Conservation (phyloP, 2,113 vertebrate genomes). For the Dicrurus megarhynchus region DNA sequence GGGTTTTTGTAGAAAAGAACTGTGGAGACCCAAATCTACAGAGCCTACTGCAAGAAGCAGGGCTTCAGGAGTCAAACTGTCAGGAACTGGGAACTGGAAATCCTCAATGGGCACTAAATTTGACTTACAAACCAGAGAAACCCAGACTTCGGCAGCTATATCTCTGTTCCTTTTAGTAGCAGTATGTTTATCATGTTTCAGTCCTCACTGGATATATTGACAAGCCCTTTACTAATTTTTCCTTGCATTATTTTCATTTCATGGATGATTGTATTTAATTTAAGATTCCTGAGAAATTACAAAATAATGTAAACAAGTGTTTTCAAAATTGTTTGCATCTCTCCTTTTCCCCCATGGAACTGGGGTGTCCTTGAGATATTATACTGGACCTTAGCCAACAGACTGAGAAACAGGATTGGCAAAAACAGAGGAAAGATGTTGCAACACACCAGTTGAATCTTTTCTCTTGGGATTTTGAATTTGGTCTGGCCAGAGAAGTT, state of each 20-base stretch:
- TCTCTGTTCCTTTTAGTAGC: not conserved
- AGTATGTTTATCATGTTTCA: not conserved
- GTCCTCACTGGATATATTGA: not conserved
- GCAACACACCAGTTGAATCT: not conserved
- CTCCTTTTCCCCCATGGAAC: not conserved
- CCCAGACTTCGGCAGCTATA: not conserved
- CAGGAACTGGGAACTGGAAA: not conserved
- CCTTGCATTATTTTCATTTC: not conserved
- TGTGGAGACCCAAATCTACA: not conserved
- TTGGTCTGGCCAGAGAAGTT: not conserved
- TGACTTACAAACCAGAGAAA: not conserved
- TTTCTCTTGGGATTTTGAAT: not conserved
- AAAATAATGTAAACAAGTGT: not conserved
- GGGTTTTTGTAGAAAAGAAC: not conserved
- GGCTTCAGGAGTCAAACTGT: not conserved
- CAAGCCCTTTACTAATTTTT: not conserved
- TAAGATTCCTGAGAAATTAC: not conserved
- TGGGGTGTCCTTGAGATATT: not conserved
- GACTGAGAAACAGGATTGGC: not conserved
- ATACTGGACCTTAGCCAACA: not conserved
- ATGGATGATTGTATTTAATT: not conserved
- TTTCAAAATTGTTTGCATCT: not conserved
- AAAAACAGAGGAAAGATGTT: slow-evolving; percentile 7
- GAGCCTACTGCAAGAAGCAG: not conserved
- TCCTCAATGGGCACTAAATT: not conserved